Evolutionary conservation across 1,140 invertebrate genomes (phyloP).

Genomic region (Asobara japonica): DNA sequence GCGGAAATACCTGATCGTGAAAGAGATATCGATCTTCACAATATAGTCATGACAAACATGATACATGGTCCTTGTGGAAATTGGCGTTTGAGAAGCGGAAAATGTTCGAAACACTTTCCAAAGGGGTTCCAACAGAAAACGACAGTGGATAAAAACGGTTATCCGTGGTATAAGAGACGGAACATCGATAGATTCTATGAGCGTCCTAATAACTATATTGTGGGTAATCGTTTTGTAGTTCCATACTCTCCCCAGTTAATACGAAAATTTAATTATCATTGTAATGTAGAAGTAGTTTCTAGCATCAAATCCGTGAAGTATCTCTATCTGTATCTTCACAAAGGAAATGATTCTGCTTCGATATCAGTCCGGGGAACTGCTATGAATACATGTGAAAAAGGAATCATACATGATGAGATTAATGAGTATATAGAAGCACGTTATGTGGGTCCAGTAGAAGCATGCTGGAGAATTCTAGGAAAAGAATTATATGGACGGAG

Average conservation of each 20-base stretch:
- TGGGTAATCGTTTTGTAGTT: constrained; percentile 31
- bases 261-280: constrained; percentile 16
- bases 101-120: constrained; percentile 53
- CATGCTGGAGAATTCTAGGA: too few relatives aligned
- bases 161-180: not conserved
- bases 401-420: too few relatives aligned
- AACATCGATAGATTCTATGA: not conserved
- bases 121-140: constrained; percentile 12
- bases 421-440: too few relatives aligned
- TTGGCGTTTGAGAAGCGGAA: constrained; percentile 51
- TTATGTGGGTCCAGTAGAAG: too few relatives aligned
- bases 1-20: constrained; percentile 37
- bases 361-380: not conserved
- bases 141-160: constrained; percentile 37
- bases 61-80: constrained; percentile 51
- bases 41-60: constrained; percentile 42
- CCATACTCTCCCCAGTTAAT: constrained; percentile 21
- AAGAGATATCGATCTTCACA: constrained; percentile 36
- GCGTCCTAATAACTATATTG: not conserved
- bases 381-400: not conserved
- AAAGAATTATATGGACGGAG: too few relatives aligned
- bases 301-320: constrained; percentile 32
- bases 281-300: constrained; percentile 27
- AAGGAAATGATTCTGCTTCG: constrained; percentile 4
- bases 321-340: constrained; percentile 20